Evolutionary conservation across 2,888 invertebrate genomes (phyloP).

Genomic region (Eurytoma adleriae): DNA sequence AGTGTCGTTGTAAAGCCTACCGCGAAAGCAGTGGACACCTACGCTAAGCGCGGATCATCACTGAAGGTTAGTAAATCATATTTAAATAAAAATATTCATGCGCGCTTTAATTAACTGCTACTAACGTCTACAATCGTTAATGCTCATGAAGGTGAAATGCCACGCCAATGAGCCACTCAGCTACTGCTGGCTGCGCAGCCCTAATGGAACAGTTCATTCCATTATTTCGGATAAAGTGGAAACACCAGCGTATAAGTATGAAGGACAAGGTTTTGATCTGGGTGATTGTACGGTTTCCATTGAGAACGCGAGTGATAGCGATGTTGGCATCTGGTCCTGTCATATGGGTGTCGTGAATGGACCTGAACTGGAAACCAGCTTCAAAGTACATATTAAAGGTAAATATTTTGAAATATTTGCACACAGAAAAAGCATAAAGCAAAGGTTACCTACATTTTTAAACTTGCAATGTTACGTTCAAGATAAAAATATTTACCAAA

Average conservation of each 20-base stretch:
- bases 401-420: not conserved
- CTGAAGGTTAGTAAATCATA: conserved; percentile 62
- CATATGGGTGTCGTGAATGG: conserved; percentile 64
- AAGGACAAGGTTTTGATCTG: conserved; percentile 64
- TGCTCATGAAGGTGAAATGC: conserved; percentile 65
- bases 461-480: too few species aligned
- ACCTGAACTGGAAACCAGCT: conserved; percentile 60
- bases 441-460: too few species aligned
- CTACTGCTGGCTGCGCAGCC: conserved; percentile 71
- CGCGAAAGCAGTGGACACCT: conserved; percentile 54
- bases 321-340: conserved; percentile 69
- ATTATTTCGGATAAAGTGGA: conserved; percentile 53
- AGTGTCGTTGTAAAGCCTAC: not conserved
- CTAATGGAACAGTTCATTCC: conserved; percentile 66
- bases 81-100: not conserved
- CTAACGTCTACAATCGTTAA: not conserved
- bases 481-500: too few species aligned
- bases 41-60: conserved; percentile 63
- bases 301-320: conserved; percentile 59
- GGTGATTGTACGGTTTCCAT: conserved; percentile 68
- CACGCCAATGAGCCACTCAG: conserved; percentile 60
- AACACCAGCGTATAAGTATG: conserved; percentile 58
- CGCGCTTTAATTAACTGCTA: not conserved
- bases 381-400: conserved; percentile 68
- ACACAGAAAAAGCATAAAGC: too few species aligned